phyloP scores from a whole-genome alignment of 2,888 invertebrate genomes.

The Agriopis aurantiaria region DNA sequence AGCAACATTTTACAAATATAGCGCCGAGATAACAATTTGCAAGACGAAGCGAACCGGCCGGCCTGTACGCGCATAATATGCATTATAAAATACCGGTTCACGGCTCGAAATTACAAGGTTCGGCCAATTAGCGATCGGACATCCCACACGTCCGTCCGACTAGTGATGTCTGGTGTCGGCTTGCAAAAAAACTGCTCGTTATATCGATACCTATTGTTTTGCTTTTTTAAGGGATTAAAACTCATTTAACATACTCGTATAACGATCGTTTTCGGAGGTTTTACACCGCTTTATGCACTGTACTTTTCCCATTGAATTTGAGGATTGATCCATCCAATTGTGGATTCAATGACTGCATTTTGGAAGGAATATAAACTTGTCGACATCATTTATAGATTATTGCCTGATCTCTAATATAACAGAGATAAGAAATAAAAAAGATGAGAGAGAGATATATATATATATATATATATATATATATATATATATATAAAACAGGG shows the following conservation, averaged over 20 bases:
- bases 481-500: no score
- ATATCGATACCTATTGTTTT: conserved; percentile 35
- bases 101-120: conserved; percentile 46
- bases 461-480: no score
- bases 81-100: conserved; percentile 40
- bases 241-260: conserved; percentile 20
- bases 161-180: conserved; percentile 33
- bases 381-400: not conserved
- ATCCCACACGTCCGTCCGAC: conserved; percentile 39
- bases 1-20: conserved; percentile 25
- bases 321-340: no score
- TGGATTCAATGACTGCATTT: not conserved
- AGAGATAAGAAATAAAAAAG: not conserved
- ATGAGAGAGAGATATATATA: not conserved
- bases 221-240: conserved; percentile 31
- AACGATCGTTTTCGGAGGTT: conserved; percentile 21
- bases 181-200: conserved; percentile 34
- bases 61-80: conserved; percentile 32
- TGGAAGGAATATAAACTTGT: not conserved
- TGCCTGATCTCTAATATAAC: no score
- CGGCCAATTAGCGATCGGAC: conserved; percentile 42
- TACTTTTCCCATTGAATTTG: conserved; percentile 5
- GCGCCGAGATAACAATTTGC: conserved; percentile 32
- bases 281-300: not conserved
- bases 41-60: conserved; percentile 14